Percentiles rank a stretch among this genome's conserved stretches.
These are phyloP conservation scores for Stegostoma tigrinum DNA, from an alignment of 2,113 vertebrate species.

Conservation along the genomic window DNA sequence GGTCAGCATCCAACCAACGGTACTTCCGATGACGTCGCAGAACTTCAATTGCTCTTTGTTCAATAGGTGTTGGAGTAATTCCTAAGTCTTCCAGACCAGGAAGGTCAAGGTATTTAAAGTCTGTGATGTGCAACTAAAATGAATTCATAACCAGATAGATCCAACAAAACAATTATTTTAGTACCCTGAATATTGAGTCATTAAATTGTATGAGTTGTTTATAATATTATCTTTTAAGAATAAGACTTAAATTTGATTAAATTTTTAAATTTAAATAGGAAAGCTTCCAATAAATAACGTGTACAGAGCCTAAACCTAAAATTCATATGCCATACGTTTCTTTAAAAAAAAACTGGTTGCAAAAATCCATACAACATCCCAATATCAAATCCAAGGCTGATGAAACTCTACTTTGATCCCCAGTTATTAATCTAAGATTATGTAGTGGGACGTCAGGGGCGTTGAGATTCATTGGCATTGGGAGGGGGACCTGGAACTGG, in stretches of 20 bases:
- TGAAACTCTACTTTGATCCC: neutral
- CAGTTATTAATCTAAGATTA: too few species aligned
- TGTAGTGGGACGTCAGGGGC: too few species aligned
- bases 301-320: neutral
- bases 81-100: conserved; percentile 86
- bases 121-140: conserved; percentile 75
- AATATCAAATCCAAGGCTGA: neutral
- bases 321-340: neutral
- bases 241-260: neutral
- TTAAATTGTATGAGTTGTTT: neutral
- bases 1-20: conserved; percentile 71
- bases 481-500: neutral
- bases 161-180: neutral
- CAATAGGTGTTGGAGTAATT: conserved; percentile 65
- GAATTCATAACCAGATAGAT: neutral
- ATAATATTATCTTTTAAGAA: neutral
- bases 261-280: neutral
- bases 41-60: conserved; percentile 82
- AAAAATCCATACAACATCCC: neutral
- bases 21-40: conserved; percentile 77
- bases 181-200: neutral
- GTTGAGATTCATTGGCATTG: too few species aligned
- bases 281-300: neutral
- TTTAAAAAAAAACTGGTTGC: neutral
- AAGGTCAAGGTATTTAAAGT: conserved; percentile 72